Evolutionary conservation across 2,113 vertebrate species (phyloP), one percentile per base, ranked within the genome.

Genomic region (Menidia beryllina): DNA sequence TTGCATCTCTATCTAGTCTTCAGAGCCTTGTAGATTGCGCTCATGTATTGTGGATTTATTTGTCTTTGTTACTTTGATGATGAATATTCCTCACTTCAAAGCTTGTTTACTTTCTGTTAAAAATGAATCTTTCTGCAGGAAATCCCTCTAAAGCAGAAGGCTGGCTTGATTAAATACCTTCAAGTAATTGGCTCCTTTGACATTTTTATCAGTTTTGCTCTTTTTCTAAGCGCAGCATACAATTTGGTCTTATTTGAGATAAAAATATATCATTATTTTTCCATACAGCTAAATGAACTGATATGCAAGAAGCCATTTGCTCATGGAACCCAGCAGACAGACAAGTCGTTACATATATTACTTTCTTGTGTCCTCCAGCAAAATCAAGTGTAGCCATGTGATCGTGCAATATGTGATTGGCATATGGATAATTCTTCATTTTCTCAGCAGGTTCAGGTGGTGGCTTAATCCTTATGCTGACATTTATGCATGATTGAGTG

Each of bases 391-490:
- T 14, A 13, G 48, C 39, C 30, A 38, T 23, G 5, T 25, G 43
- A 67, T 24, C 43, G 21, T 57, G 30, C 11, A 68, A 19, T 48
- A 67, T 47, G 69, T 47, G 45, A n/a, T 67, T 55, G 19, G 34
- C 13, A 60, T 75, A 64, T 51, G 54, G 47, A 61, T 63, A 30
- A 54, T 43, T 74, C 23, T 69, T 47, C n/a, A 62, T 66, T 63
- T 78, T 64, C 51, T 73, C 17, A 53, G 2, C 54, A 61, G 47
- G 47, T 69, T 83, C 74, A 68, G 26, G 57, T 78, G 41, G 61
- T 49, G 62, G 81, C 65, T 84, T 73, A 59, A 74, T 86, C 66
- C 26, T 70, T 77, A 65, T 79, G 77, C 79, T 77, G 72, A 81
- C 74, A 67, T 80, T 60, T 59, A 39, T 76, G 47, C 62, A 51